phyloP scores from a whole-genome alignment of 2,888 invertebrate species.

The Allolobophora icterica region DNA sequence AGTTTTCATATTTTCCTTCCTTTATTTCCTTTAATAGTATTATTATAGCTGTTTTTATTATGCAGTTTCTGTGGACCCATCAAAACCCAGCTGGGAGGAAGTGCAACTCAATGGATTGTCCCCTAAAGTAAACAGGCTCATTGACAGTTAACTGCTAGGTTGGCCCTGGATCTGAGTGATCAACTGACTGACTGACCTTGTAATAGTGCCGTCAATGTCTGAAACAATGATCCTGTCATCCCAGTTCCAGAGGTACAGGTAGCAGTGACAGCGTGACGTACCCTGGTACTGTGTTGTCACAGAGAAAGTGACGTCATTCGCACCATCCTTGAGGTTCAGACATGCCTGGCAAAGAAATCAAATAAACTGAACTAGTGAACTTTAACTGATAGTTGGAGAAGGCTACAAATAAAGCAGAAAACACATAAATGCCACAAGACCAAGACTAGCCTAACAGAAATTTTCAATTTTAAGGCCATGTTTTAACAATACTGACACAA shows the following conservation, averaged over 20 bases:
- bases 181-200: conserved; percentile 73
- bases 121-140: too few relatives aligned
- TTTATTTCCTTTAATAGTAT: neutral
- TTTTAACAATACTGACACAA: neutral
- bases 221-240: conserved; percentile 97
- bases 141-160: too few relatives aligned
- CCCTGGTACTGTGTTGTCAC: conserved; percentile 98
- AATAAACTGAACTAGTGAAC: neutral
- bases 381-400: neutral
- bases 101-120: neutral
- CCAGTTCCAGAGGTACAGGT: conserved; percentile 94
- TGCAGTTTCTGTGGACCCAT: neutral
- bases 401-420: neutral
- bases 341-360: conserved; percentile 71
- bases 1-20: neutral
- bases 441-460: neutral
- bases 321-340: conserved; percentile 86
- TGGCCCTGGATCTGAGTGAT: neutral
- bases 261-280: conserved; percentile 86
- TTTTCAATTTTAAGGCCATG: neutral
- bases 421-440: neutral
- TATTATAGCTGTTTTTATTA: neutral
- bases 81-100: neutral
- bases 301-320: conserved; percentile 95
- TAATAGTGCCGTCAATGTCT: conserved; percentile 99